phyloP scores from a whole-genome alignment of 2,113 vertebrate genomes.

The Epinephelus fuscoguttatus region DNA sequence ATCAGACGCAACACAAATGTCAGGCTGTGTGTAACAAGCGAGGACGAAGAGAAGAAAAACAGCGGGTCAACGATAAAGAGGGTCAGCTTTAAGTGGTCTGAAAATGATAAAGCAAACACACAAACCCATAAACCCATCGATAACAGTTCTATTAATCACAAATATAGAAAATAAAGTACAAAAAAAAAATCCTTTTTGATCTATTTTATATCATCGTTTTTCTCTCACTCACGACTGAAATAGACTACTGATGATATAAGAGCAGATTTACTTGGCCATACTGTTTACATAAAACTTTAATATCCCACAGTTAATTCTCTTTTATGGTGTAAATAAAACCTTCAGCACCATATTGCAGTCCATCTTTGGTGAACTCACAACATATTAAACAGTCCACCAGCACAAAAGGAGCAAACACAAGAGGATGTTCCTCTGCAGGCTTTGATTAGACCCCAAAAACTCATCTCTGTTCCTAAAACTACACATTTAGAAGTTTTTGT shows the following conservation, averaged over 20 bases:
- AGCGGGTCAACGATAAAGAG: background rate
- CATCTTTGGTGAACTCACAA: background rate
- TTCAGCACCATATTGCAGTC: background rate
- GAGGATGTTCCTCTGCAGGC: too few species aligned
- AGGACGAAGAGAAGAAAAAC: background rate
- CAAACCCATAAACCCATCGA: background rate
- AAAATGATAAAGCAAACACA: conserved; percentile 14
- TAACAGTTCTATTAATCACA: background rate
- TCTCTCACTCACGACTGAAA: background rate
- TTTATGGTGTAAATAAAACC: background rate
- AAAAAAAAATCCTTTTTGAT: background rate
- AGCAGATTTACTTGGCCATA: background rate
- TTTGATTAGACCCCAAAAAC: too few species aligned
- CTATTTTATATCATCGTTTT: background rate
- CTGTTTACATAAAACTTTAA: conserved; percentile 1
- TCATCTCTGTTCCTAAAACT: too few species aligned
- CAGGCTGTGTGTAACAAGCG: conserved; percentile 25
- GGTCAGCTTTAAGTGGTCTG: conserved; percentile 20
- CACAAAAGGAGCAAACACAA: background rate
- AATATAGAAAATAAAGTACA: background rate
- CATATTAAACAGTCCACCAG: background rate
- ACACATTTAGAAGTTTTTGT: too few species aligned
- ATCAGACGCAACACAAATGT: conserved; percentile 56
- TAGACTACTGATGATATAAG: background rate
- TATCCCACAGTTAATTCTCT: background rate